Percentiles rank a stretch among this genome's conserved stretches.
Conservation (phyloP, 2,113 vertebrate genomes). For the Sialia sialis region DNA sequence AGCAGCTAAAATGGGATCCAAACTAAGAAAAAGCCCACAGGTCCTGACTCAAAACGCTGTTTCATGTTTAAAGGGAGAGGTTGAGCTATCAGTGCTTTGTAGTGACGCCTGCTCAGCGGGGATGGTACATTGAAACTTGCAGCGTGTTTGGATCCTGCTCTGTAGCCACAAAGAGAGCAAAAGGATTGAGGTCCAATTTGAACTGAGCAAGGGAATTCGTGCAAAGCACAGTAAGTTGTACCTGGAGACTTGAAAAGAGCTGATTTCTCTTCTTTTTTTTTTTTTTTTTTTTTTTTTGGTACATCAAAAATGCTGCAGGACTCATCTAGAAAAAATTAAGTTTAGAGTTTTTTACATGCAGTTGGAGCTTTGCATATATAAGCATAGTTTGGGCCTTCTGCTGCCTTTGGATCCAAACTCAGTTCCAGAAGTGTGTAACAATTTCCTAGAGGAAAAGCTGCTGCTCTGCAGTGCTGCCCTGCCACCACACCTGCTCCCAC, state of each 20-base stretch:
- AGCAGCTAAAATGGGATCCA: conserved; percentile 33
- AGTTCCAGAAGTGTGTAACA: not conserved
- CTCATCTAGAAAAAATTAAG: not conserved
- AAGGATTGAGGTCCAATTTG: not conserved
- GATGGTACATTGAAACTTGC: not conserved
- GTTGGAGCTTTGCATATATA: not conserved
- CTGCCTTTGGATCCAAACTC: not conserved
- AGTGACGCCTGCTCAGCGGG: not conserved
- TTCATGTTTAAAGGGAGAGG: conserved; percentile 44
- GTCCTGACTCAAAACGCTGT: not conserved
- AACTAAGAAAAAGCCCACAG: conserved; percentile 9
- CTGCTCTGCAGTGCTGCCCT: not conserved
- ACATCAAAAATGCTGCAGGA: not conserved
- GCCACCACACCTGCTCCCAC: not conserved
- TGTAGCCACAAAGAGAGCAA: not conserved
- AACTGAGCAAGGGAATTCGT: not conserved
- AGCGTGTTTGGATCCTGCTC: not conserved
- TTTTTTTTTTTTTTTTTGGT: too few relatives aligned
- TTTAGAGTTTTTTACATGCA: not conserved
- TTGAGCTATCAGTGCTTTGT: not conserved
- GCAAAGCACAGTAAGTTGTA: not conserved
- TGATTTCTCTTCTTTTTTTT: not conserved
- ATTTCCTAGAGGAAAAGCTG: not conserved
- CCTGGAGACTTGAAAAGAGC: not conserved
- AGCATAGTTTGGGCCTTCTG: not conserved